phyloP scores from a whole-genome alignment of 2,113 vertebrate species.

The Serilophus lunatus region DNA sequence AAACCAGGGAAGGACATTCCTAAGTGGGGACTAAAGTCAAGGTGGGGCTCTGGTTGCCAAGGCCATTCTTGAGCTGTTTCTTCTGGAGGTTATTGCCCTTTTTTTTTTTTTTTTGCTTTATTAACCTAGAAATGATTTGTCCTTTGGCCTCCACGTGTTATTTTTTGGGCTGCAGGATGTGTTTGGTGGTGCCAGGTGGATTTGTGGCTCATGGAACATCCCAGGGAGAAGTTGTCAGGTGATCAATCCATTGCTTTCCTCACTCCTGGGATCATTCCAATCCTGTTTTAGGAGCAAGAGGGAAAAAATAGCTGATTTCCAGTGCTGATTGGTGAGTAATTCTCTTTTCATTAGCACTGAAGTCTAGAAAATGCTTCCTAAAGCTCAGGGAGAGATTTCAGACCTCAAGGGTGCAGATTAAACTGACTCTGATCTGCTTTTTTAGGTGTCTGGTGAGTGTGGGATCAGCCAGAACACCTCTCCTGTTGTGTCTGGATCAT shows the following conservation, averaged over 20 bases:
- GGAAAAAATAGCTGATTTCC: background rate
- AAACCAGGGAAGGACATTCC: rapidly evolving
- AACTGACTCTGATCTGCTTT: background rate
- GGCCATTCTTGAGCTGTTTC: background rate
- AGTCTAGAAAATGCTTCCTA: background rate
- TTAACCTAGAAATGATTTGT: background rate
- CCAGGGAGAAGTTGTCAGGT: background rate
- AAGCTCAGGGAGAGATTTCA: background rate
- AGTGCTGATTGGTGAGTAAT: background rate
- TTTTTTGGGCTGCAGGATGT: background rate
- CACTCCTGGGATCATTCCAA: background rate
- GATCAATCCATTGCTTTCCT: background rate
- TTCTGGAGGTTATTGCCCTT: background rate
- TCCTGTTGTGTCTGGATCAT: background rate
- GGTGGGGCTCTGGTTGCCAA: no score
- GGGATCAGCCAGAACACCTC: background rate
- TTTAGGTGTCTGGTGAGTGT: background rate
- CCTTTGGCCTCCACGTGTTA: rapidly evolving
- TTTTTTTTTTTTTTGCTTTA: background rate
- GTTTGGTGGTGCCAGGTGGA: background rate
- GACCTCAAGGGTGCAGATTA: background rate
- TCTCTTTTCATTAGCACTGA: background rate
- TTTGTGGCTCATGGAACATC: rapidly evolving
- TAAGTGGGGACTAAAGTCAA: rapidly evolving
- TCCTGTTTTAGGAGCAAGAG: background rate